phyloP scores from a whole-genome alignment of 2,797 vertebrate species.

The Catharus ustulatus region DNA sequence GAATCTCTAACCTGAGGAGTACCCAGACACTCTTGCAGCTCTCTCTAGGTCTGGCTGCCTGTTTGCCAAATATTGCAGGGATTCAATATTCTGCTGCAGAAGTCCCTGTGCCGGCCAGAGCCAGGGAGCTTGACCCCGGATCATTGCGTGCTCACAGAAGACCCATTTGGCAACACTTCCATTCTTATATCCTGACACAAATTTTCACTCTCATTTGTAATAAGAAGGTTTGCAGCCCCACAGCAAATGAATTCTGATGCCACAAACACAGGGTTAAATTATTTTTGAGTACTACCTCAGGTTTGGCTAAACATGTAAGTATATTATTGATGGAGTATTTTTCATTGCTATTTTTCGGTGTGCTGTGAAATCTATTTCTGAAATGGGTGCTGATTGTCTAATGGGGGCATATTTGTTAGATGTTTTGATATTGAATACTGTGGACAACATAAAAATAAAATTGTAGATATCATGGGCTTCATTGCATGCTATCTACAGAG shows the following conservation, averaged over 20 bases:
- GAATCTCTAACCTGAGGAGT: background rate
- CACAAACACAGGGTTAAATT: background rate
- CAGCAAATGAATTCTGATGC: background rate
- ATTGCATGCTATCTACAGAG: slow-evolving; percentile 85
- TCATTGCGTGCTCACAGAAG: background rate
- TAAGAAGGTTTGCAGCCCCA: background rate
- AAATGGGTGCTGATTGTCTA: slow-evolving; percentile 83
- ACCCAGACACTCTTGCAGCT: background rate
- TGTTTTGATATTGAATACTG: slow-evolving; percentile 84
- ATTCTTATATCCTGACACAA: background rate
- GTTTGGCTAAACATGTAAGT: background rate
- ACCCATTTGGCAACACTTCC: background rate
- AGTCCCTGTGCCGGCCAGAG: background rate
- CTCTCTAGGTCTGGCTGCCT: background rate
- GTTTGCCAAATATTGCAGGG: background rate
- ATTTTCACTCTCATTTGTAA: background rate
- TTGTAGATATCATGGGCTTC: slow-evolving; percentile 84
- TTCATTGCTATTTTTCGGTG: background rate
- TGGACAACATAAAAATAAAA: slow-evolving; percentile 83
- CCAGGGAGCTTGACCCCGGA: background rate
- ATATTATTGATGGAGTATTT: background rate
- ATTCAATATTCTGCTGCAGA: background rate
- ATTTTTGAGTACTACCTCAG: background rate
- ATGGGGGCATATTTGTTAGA: slow-evolving; percentile 86
- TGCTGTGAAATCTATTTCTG: background rate